Conservation (phyloP, 23 tunicate species). For the Diplosoma virens region DNA sequence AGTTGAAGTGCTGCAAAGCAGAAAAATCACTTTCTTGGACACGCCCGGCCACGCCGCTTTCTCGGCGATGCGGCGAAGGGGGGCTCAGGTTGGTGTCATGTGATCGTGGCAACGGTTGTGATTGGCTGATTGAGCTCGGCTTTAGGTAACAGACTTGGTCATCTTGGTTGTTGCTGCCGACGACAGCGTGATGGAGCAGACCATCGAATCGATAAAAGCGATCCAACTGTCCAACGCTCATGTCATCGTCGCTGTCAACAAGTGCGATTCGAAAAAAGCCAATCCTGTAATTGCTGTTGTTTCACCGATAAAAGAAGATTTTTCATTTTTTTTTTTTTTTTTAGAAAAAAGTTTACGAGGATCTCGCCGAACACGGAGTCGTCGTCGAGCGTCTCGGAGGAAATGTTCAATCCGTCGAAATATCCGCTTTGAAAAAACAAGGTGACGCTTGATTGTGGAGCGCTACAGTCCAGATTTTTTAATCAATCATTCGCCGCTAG, state of each 20-base stretch:
- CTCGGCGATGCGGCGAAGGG: slow-evolving; percentile 75
- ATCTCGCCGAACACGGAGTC: slow-evolving; percentile 43
- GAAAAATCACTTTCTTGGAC: slow-evolving; percentile 77
- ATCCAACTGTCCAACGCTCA: slow-evolving; percentile 50
- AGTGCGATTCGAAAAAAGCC: slow-evolving; percentile 72
- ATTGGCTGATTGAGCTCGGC: too few species aligned
- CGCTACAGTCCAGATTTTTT: too few species aligned
- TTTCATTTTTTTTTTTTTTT: slow-evolving; percentile 3
- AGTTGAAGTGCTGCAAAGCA: background rate
- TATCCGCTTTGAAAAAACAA: slow-evolving; percentile 68
- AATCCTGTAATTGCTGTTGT: slow-evolving; percentile 44
- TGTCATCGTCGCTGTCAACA: slow-evolving; percentile 78
- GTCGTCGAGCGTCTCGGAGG: slow-evolving; percentile 70
- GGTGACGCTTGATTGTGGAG: too few species aligned
- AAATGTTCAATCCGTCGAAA: slow-evolving; percentile 52
- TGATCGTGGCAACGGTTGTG: too few species aligned
- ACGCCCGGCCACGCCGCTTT: slow-evolving; percentile 98
- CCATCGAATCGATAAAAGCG: slow-evolving; percentile 76
- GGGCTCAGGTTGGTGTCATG: slow-evolving; percentile 80
- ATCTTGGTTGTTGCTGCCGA: slow-evolving; percentile 96
- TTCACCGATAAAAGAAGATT: background rate
- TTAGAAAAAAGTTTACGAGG: slow-evolving; percentile 48
- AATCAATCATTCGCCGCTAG: too few species aligned
- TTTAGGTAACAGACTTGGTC: slow-evolving; percentile 80
- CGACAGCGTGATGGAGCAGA: slow-evolving; percentile 98